phyloP scores from a whole-genome alignment of 1,140 invertebrate genomes.

The Formica selysi region DNA sequence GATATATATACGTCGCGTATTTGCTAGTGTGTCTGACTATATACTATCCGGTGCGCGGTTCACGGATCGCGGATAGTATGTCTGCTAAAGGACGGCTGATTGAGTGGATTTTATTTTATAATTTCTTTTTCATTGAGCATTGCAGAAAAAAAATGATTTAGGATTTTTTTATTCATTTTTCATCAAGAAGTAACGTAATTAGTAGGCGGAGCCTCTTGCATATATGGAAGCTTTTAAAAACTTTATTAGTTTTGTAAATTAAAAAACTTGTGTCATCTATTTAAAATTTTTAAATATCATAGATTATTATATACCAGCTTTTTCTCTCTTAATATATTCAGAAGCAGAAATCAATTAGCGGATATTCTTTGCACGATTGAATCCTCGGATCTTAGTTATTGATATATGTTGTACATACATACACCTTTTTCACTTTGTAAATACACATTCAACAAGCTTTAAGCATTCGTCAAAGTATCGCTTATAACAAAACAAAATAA shows the following conservation, averaged over 20 bases:
- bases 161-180: too few relatives aligned
- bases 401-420: slow-evolving; percentile 73
- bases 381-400: slow-evolving; percentile 72
- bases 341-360: neutral
- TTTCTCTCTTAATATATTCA: neutral
- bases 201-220: too few relatives aligned
- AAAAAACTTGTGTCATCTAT: neutral
- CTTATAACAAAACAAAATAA: slow-evolving; percentile 12
- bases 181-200: too few relatives aligned
- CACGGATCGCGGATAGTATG: too few relatives aligned
- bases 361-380: slow-evolving; percentile 75
- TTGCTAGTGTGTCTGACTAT: too few relatives aligned
- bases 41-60: too few relatives aligned
- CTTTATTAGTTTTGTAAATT: neutral
- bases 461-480: slow-evolving; percentile 30
- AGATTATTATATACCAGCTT: neutral
- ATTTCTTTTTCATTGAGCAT: too few relatives aligned
- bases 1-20: too few relatives aligned
- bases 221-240: neutral
- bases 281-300: neutral
- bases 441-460: slow-evolving; percentile 63
- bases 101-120: too few relatives aligned
- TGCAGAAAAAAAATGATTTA: too few relatives aligned
- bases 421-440: slow-evolving; percentile 63
- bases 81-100: too few relatives aligned